A percentile compares a stretch with the other conserved stretches of the same genome.
Conservation (phyloP, 1,140 invertebrate species). For the Dermatophagoides farinae region DNA sequence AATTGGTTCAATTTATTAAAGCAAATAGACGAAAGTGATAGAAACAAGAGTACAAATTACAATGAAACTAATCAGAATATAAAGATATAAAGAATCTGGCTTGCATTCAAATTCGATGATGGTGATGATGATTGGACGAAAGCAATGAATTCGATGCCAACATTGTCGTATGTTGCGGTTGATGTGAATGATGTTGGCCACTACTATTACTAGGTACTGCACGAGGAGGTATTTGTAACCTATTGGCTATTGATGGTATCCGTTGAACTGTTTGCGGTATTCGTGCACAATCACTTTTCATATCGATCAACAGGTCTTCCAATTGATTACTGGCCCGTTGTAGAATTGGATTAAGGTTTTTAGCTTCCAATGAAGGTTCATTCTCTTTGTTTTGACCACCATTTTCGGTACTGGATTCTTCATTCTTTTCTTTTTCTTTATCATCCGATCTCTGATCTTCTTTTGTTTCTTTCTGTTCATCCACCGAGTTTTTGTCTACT, state of each 20-base stretch:
- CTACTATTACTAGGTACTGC: neutral
- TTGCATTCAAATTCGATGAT: too few species aligned
- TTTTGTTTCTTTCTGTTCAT: neutral
- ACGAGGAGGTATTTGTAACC: neutral
- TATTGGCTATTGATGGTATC: constrained; percentile 6
- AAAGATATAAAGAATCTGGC: too few species aligned
- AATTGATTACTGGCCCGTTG: constrained; percentile 3
- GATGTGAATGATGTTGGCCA: neutral
- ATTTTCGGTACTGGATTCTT: neutral
- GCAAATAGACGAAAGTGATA: too few species aligned
- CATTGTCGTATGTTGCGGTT: neutral
- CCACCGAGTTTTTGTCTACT: neutral
- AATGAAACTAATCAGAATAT: too few species aligned
- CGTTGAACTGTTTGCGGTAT: constrained; percentile 12
- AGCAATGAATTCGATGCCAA: too few species aligned
- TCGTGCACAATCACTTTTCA: constrained; percentile 11
- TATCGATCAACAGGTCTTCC: constrained; percentile 9
- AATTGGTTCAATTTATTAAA: too few species aligned
- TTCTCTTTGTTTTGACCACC: neutral
- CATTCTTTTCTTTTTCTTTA: neutral
- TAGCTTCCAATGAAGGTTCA: neutral
- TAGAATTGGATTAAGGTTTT: neutral
- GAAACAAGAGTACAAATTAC: too few species aligned
- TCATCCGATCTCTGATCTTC: neutral
- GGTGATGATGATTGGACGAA: too few species aligned